These are phyloP conservation scores for Melozone crissalis DNA, from an alignment of 2,113 vertebrate species.

Conservation along the genomic window DNA sequence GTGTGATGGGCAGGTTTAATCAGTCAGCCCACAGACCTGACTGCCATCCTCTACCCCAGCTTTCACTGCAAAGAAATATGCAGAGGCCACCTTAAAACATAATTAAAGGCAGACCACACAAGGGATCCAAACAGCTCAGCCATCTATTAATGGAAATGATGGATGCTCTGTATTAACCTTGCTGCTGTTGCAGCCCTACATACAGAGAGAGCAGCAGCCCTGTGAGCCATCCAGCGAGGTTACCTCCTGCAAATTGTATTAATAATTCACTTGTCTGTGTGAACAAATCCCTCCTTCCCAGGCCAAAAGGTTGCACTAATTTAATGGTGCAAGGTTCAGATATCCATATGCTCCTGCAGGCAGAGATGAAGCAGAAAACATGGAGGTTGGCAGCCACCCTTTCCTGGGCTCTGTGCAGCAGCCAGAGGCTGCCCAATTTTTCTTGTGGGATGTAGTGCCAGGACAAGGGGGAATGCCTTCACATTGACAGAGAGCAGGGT, in stretches of 20 bases:
- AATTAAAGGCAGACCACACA: constrained; percentile 59
- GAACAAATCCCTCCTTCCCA: constrained; percentile 30
- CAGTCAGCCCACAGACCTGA: neutral
- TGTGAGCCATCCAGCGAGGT: constrained; percentile 33
- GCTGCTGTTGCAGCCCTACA: neutral
- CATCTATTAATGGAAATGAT: constrained; percentile 61
- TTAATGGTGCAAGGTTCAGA: neutral
- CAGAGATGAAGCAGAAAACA: neutral
- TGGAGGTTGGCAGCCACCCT: neutral
- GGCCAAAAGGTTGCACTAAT: constrained; percentile 3
- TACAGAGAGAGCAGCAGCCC: neutral
- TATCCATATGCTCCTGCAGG: neutral
- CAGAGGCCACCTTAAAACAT: constrained; percentile 54
- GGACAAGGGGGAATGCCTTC: neutral
- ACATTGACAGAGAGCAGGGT: neutral
- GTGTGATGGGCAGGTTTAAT: constrained; percentile 34
- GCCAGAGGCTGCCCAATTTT: neutral
- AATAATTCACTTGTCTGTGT: constrained; percentile 49
- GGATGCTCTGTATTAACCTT: constrained; percentile 64
- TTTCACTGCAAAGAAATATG: constrained; percentile 5
- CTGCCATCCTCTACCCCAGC: neutral
- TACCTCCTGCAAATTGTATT: constrained; percentile 53
- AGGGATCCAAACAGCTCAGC: constrained; percentile 21
- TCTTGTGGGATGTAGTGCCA: neutral
- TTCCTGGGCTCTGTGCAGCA: neutral